Evolutionary conservation across 35 echinoderm and acorn worm species (phyloP).

Genomic region (Heliocidaris tuberculata): DNA sequence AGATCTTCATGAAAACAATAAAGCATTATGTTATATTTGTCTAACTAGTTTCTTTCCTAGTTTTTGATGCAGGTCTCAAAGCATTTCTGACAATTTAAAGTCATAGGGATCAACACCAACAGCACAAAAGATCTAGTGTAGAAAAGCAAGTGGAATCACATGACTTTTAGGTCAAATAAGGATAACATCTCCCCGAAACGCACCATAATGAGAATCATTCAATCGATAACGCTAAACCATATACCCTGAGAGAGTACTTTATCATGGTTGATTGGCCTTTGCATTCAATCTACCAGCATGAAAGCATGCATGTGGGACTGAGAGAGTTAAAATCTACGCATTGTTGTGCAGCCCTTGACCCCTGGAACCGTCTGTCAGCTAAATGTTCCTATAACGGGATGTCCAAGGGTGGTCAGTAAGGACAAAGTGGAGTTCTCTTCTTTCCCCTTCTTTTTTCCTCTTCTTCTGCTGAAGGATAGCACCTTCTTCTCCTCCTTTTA

Average conservation of each 20-base stretch:
- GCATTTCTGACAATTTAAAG: too few species aligned
- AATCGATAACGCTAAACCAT: too few species aligned
- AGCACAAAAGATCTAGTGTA: too few species aligned
- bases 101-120: too few species aligned
- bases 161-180: too few species aligned
- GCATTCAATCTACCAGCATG: not conserved
- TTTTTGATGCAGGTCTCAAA: too few species aligned
- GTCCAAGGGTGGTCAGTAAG: not conserved
- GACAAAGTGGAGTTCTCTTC: not conserved
- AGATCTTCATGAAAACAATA: too few species aligned
- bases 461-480: not conserved
- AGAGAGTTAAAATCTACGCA: not conserved
- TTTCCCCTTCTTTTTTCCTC: not conserved
- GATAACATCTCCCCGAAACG: too few species aligned
- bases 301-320: not conserved
- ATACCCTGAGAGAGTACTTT: not conserved
- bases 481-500: not conserved
- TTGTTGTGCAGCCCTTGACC: not conserved
- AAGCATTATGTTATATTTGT: too few species aligned
- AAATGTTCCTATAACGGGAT: slow-evolving; percentile 15
- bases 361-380: not conserved
- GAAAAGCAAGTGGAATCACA: too few species aligned
- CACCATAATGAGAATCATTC: too few species aligned
- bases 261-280: not conserved
- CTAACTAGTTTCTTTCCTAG: too few species aligned